phyloP scores from a whole-genome alignment of 2,797 vertebrate genomes.

The Anomalospiza imberbis region DNA sequence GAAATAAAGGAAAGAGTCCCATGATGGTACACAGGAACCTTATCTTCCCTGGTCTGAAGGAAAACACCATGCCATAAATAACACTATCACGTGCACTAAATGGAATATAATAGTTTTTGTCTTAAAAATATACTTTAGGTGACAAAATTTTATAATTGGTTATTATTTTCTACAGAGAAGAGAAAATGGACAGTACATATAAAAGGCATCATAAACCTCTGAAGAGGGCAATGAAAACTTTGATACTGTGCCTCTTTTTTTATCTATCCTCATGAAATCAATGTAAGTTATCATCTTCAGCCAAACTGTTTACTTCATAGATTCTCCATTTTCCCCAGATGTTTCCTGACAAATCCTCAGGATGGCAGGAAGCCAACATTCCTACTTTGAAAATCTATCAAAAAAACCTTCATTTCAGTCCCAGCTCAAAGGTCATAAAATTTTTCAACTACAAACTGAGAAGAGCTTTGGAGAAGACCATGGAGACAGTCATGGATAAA shows the following conservation, averaged over 20 bases:
- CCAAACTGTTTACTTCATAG: constrained; percentile 29
- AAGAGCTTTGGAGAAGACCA: constrained; percentile 17
- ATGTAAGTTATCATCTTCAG: constrained; percentile 25
- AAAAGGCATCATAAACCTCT: constrained; percentile 21
- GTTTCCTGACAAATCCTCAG: background rate
- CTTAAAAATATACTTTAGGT: constrained; percentile 35
- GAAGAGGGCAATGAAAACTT: constrained; percentile 24
- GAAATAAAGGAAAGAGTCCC: background rate
- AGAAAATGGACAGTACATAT: background rate
- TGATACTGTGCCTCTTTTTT: constrained; percentile 12
- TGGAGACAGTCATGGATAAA: background rate
- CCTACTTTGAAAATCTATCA: background rate
- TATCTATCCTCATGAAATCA: constrained; percentile 13
- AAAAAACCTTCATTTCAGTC: background rate
- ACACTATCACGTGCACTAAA: background rate
- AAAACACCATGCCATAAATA: background rate
- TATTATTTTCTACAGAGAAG: constrained; percentile 7
- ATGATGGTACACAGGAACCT: background rate
- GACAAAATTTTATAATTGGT: constrained; percentile 8
- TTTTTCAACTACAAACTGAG: background rate
- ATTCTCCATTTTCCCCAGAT: background rate
- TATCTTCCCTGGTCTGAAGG: background rate
- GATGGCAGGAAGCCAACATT: background rate
- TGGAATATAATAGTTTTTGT: background rate
- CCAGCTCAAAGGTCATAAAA: background rate